Evolutionary conservation across 2,888 invertebrate species (phyloP).

Genomic region (Drosophila sordidapex): DNA sequence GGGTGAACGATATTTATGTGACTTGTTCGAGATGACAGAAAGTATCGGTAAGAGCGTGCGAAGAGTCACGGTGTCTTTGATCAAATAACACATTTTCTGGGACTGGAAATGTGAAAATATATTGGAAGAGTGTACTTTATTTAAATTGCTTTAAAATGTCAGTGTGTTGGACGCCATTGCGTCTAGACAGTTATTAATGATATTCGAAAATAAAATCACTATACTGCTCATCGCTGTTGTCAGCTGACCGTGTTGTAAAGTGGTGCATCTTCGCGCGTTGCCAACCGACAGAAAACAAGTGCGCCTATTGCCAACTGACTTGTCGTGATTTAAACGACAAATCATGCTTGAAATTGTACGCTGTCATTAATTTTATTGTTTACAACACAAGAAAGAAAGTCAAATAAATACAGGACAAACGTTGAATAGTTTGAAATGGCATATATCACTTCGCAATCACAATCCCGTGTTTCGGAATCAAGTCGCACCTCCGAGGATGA

Average conservation of each 20-base stretch:
- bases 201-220: constrained; percentile 1
- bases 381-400: constrained; percentile 24
- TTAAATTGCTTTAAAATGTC: background rate
- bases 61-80: constrained; percentile 10
- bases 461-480: background rate
- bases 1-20: constrained; percentile 41
- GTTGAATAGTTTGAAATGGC: constrained; percentile 11
- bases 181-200: rapidly evolving
- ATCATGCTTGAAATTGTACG: background rate
- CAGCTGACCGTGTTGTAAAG: constrained; percentile 26
- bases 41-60: constrained; percentile 22
- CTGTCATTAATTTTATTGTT: constrained; percentile 24
- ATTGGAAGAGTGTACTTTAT: too few relatives aligned
- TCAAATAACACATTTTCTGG: background rate
- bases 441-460: rapidly evolving
- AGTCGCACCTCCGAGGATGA: background rate
- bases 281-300: constrained; percentile 17
- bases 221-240: constrained; percentile 6
- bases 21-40: constrained; percentile 33
- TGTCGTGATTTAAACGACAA: constrained; percentile 9
- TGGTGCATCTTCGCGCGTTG: constrained; percentile 15
- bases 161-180: rapidly evolving
- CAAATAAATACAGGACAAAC: constrained; percentile 4
- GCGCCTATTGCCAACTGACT: constrained; percentile 18
- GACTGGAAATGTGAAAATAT: background rate